phyloP scores from a whole-genome alignment of 2,797 vertebrate genomes.

The Chrysocyon brachyurus region DNA sequence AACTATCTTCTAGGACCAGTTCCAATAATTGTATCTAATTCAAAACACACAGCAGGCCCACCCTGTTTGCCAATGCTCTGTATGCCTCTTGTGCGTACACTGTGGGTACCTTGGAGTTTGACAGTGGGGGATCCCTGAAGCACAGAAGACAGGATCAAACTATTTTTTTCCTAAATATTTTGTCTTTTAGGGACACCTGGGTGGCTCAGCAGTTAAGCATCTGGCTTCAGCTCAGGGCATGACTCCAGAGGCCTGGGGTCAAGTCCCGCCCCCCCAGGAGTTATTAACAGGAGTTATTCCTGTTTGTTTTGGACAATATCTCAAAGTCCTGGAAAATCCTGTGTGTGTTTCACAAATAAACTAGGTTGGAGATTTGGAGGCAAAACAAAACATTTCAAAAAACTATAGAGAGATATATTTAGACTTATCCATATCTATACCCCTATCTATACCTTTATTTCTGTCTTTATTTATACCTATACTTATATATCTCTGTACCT shows the following conservation, averaged over 20 bases:
- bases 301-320: too few species aligned
- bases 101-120: fast-evolving
- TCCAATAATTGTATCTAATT: not conserved
- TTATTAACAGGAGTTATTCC: too few species aligned
- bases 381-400: too few species aligned
- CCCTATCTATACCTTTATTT: not conserved
- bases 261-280: too few species aligned
- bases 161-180: not conserved
- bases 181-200: not conserved
- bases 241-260: too few species aligned
- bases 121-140: not conserved
- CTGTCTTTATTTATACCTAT: not conserved
- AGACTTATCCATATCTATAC: too few species aligned
- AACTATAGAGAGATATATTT: too few species aligned
- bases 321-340: too few species aligned
- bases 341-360: too few species aligned
- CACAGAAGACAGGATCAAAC: not conserved
- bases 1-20: not conserved
- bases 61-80: not conserved
- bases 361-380: too few species aligned
- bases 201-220: too few species aligned
- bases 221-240: too few species aligned
- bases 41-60: not conserved
- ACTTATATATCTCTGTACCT: not conserved
- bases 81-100: not conserved